Conservation (phyloP, 2,113 vertebrate species). For the Spea multiplicata region DNA sequence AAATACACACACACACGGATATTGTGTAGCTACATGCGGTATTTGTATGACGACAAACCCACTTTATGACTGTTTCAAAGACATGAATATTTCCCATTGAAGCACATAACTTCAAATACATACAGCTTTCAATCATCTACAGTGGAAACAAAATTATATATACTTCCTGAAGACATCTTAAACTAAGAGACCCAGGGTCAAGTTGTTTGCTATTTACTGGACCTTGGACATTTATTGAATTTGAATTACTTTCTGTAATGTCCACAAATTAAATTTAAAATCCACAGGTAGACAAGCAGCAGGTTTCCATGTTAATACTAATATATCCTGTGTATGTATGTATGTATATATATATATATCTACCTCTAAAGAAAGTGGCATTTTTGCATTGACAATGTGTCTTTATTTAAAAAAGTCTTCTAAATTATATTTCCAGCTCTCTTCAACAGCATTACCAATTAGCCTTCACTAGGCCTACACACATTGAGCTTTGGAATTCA, state of each 20-base stretch:
- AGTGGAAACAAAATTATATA: conserved; percentile 30
- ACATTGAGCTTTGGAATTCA: no score
- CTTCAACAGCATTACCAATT: no score
- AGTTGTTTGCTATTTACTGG: conserved; percentile 27
- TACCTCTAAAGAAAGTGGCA: no score
- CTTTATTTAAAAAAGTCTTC: no score
- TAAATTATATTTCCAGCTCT: no score
- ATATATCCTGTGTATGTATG: not conserved
- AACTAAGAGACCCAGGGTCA: conserved; percentile 15
- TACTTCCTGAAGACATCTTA: conserved; percentile 13
- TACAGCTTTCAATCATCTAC: not conserved
- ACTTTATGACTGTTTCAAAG: not conserved
- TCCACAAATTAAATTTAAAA: conserved; percentile 18
- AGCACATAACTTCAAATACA: not conserved
- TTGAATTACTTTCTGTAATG: conserved; percentile 17
- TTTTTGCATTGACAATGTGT: no score
- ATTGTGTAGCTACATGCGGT: not conserved
- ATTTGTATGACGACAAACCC: not conserved
- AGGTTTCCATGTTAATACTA: not conserved
- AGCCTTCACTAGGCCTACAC: no score
- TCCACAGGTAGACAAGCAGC: not conserved
- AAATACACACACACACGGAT: not conserved
- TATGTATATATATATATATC: no score
- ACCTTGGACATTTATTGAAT: conserved; percentile 31
- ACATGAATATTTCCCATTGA: not conserved